phyloP scores from a whole-genome alignment of 30 jellyfish, hydroid and myxozoan species.

The Phacellophora camtschatica region DNA sequence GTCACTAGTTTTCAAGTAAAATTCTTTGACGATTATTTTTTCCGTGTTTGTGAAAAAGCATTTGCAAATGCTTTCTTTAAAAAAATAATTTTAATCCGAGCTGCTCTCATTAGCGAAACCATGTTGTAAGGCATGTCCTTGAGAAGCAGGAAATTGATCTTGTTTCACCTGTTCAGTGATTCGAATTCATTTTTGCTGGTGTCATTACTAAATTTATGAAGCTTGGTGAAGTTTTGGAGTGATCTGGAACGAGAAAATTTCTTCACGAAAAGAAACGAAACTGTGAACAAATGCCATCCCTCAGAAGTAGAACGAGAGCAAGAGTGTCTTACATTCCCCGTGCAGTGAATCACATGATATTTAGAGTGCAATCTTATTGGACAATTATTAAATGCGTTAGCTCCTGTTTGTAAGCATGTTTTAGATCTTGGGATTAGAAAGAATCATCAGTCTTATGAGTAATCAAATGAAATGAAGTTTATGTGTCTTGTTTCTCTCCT shows the following conservation, averaged over 20 bases:
- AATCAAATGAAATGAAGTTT: too few relatives aligned
- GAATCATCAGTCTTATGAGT: too few relatives aligned
- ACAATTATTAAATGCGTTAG: too few relatives aligned
- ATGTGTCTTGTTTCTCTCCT: too few relatives aligned
- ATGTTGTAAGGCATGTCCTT: not conserved
- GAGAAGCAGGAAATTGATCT: not conserved
- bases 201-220: conserved; percentile 25
- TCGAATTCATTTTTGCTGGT: conserved; percentile 40
- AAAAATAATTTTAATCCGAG: not conserved
- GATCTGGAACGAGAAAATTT: conserved; percentile 25
- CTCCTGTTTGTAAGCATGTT: too few relatives aligned
- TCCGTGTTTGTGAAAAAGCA: too few relatives aligned
- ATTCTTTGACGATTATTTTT: too few relatives aligned
- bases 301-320: not conserved
- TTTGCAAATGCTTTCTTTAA: not conserved
- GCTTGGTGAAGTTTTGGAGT: not conserved
- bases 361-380: too few relatives aligned
- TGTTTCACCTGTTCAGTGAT: conserved; percentile 32
- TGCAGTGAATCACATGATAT: too few relatives aligned
- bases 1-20: too few relatives aligned
- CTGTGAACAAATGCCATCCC: not conserved
- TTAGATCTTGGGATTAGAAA: too few relatives aligned
- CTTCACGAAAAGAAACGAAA: not conserved
- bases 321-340: too few relatives aligned
- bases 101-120: not conserved